These are phyloP conservation scores for Neria commutata DNA, from an alignment of 2,888 invertebrate genomes.

Conservation along the genomic window DNA sequence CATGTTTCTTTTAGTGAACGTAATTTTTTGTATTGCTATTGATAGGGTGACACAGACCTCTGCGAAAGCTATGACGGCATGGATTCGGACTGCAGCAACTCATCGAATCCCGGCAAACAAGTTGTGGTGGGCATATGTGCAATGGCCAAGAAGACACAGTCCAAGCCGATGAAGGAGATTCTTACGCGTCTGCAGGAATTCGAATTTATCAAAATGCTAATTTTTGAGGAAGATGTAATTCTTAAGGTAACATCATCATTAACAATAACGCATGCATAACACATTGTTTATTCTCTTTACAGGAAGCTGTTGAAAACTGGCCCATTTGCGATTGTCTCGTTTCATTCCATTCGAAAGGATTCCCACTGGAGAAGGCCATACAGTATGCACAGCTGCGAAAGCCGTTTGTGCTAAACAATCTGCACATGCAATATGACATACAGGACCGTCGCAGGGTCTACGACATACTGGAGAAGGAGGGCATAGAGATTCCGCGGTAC, in stretches of 20 bases:
- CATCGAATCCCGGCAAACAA: slow-evolving; percentile 74
- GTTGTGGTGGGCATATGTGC: slow-evolving; percentile 98
- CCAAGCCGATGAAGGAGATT: slow-evolving; percentile 99
- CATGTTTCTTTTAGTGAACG: too few species aligned
- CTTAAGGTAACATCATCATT: slow-evolving; percentile 71
- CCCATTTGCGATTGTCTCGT: slow-evolving; percentile 97
- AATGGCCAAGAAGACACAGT: slow-evolving; percentile 99
- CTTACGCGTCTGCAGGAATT: slow-evolving; percentile 94
- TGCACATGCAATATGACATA: slow-evolving; percentile 98
- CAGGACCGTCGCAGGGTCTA: slow-evolving; percentile 96
- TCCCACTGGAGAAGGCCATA: slow-evolving; percentile 97
- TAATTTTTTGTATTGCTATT: background rate
- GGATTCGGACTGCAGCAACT: slow-evolving; percentile 67
- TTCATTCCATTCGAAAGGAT: slow-evolving; percentile 98
- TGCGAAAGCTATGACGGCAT: slow-evolving; percentile 68
- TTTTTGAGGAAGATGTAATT: slow-evolving; percentile 96
- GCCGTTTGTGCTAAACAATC: slow-evolving; percentile 97
- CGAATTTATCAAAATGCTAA: slow-evolving; percentile 92
- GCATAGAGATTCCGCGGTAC: slow-evolving; percentile 97
- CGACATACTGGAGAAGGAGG: slow-evolving; percentile 89
- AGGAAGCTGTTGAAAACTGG: slow-evolving; percentile 97
- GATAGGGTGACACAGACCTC: slow-evolving; percentile 78
- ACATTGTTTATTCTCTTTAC: slow-evolving; percentile 27
- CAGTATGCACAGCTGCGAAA: slow-evolving; percentile 91
- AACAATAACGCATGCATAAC: background rate